A percentile compares a stretch with the other conserved stretches of the same genome.
Evolutionary conservation across 1,140 invertebrate species (phyloP).

Genomic region (Platyscapa corneri): DNA sequence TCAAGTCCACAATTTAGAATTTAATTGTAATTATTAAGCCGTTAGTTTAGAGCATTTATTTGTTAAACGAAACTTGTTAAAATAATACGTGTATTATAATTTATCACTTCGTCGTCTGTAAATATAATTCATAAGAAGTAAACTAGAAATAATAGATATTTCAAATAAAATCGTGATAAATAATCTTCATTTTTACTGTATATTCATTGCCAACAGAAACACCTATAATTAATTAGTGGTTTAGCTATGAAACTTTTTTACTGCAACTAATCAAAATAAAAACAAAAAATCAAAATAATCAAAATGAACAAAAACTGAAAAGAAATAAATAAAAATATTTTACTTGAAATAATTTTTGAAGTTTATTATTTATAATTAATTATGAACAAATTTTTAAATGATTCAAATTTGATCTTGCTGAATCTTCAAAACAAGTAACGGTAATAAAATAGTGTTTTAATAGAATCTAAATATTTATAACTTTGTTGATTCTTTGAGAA

Average conservation of each 20-base stretch:
- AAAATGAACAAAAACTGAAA: no score
- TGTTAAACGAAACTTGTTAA: conserved; percentile 68
- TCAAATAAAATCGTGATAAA: conserved; percentile 70
- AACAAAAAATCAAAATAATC: background rate
- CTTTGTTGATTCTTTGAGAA: background rate
- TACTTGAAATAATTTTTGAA: no score
- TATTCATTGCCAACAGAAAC: background rate
- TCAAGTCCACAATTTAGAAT: conserved; percentile 66
- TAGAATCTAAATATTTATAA: background rate
- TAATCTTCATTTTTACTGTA: conserved; percentile 35
- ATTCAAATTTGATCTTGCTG: no score
- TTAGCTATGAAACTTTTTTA: background rate
- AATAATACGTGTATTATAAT: conserved; percentile 70
- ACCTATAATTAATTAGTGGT: background rate
- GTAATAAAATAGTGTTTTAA: no score
- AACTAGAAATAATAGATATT: conserved; percentile 68
- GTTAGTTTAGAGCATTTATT: conserved; percentile 69
- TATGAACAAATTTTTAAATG: no score
- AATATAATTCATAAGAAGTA: conserved; percentile 67
- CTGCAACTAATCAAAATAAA: background rate
- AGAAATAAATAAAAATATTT: background rate
- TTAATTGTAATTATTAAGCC: conserved; percentile 61
- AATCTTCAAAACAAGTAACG: no score
- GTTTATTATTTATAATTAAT: no score
- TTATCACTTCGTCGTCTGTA: conserved; percentile 71